Base-by-base conservation (phyloP, 2,888 invertebrate genomes). In the Acronicta alni region DNA sequence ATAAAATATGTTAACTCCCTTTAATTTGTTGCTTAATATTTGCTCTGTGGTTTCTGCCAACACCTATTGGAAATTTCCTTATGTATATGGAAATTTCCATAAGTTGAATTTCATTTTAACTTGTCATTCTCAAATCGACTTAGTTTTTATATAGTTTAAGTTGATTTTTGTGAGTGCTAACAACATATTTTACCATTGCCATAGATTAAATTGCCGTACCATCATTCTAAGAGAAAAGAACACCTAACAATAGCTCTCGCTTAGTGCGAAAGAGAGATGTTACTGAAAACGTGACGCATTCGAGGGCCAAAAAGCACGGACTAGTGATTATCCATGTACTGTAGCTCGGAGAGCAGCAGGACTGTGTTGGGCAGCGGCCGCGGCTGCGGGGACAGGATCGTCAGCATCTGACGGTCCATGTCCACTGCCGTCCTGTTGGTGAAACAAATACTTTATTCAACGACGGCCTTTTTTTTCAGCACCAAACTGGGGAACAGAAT, bases 321-420 rank as follows among this genome's bases (percentile, higher is more conserved):
- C 75, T 93, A 97, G 88, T 98, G 97, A 81, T 97, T 97, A 89
- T 99, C 99, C 97, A 99, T 98, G 88, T 98, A 99, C 85, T 98
- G 98, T 67, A 99, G 93, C 72, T 99, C 99, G 0, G 99, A 98
- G 23, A 98, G 93, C 43, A 99, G 91, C 35, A 99, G 93, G 47
- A 99, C 95, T 5, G 97, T 97, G 89, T 97, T 97, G 20, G 99
- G 99, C 44, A 99, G 91, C 1, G 99, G 99, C 41, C 98, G 96
- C 6, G 99, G 98, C 85, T 99, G 98, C 0, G 99, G 99, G 0
- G 99, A 98, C 37, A 99, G 94, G 18, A 99, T 95, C 30, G 98
- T 99, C 67, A 99, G 95, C 15, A 96, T 96, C 90, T 98, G 98
- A 30, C 97, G 95, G 39, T 99, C 99, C 82, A 96, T 95, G 86